Base-by-base conservation (phyloP, 2,113 vertebrate genomes). In the Pelmatolapia mariae region DNA sequence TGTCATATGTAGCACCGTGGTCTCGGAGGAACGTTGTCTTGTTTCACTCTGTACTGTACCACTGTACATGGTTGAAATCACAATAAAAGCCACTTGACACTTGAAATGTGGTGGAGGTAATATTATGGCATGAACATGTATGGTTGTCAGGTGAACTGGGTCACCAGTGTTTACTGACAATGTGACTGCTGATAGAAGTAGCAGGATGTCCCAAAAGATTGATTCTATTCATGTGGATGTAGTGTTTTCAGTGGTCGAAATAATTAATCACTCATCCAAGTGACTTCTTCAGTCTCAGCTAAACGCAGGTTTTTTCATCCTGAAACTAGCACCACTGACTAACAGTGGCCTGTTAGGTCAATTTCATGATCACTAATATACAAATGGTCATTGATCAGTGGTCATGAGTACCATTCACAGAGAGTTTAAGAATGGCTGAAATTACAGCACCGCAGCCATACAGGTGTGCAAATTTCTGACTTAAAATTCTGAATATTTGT, bases 101-200 rank as follows among this genome's bases (percentile, higher is more conserved):
- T 24, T 56, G 11, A 56, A 56, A 24, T 24, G 24, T 56, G n/a
- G 22, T 56, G 53, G 53, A 24, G 53, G 6, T 56, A 24, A 56
- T 56, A 56, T 54, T 54, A 56, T 56, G 53, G 53, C 22, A 56
- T 56, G 53, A 13, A 56, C 53, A 13, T 56, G 53, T 56, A 56
- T 56, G 54, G 54, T 7, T 0, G 22, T 56, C 54, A 56, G 54
- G 0, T 56, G 22, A 56, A 56, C 54, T 56, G 54, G 54, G 54
- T 56, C 22, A 56, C 54, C 54, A 56, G 54, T 57, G 54, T 57
- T 57, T 57, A 57, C 54, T 15, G 54, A 57, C 12, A 4, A 57
- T 5, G 12, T 57, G 22, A 5, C 54, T 57, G 54, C 54, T 57
- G 54, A 57, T 26, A 57, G 54, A 57, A 57, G 54, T 57, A 57